Percentiles rank a stretch among this genome's conserved stretches.
phyloP scores from a whole-genome alignment of 2,888 invertebrate species.

The Salticus scenicus region DNA sequence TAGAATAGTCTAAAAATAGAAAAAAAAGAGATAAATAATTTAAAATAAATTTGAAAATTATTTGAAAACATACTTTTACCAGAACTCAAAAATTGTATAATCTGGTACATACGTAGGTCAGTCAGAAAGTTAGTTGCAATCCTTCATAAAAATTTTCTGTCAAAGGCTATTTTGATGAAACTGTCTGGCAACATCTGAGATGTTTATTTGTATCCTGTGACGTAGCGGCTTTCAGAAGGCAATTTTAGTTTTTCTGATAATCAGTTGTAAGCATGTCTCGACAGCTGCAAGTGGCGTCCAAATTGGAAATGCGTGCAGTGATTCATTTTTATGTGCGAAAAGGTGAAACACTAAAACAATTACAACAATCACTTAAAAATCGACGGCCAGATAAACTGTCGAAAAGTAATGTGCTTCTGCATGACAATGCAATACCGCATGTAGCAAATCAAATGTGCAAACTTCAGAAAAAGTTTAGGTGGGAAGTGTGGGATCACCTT shows the following conservation, averaged over 20 bases:
- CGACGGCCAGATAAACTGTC: too few relatives aligned
- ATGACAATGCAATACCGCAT: neutral
- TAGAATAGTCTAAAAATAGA: constrained; percentile 81
- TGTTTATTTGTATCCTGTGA: too few relatives aligned
- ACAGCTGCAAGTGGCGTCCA: neutral
- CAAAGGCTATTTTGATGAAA: too few relatives aligned
- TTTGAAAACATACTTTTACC: too few relatives aligned
- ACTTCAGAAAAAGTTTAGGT: constrained; percentile 13
- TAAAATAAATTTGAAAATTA: too few relatives aligned
- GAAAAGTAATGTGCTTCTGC: constrained; percentile 2
- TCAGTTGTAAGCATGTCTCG: neutral
- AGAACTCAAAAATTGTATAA: too few relatives aligned
- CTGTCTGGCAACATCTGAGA: too few relatives aligned
- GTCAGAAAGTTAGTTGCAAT: neutral
- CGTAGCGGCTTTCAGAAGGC: neutral
- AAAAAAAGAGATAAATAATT: too few relatives aligned
- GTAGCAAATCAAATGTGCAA: neutral
- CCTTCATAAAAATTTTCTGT: too few relatives aligned
- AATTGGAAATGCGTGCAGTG: neutral
- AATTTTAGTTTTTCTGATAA: neutral
- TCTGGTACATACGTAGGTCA: neutral
- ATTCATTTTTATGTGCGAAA: neutral
- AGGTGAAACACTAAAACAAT: neutral
- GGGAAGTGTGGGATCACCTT: constrained; percentile 9
- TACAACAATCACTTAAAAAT: constrained; percentile 12